phyloP scores from a whole-genome alignment of 2,888 invertebrate genomes.

The Hartigia nigra region DNA sequence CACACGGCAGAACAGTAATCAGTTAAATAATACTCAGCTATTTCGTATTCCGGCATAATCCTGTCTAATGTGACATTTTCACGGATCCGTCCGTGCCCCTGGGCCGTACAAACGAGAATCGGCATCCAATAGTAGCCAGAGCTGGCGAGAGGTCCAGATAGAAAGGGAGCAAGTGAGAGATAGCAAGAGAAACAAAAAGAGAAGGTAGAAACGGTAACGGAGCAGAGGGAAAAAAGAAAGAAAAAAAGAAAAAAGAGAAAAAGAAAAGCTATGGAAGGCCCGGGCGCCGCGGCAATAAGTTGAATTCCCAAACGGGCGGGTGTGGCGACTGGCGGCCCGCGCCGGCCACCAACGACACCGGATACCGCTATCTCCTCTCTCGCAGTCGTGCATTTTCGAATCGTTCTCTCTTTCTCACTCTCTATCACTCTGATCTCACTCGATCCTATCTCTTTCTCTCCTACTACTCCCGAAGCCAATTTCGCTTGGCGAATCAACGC shows the following conservation, averaged over 20 bases:
- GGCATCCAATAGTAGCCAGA: background rate
- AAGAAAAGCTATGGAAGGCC: slow-evolving; percentile 39
- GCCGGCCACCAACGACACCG: slow-evolving; percentile 56
- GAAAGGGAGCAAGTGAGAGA: background rate
- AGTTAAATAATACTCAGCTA: background rate
- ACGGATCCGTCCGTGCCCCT: background rate
- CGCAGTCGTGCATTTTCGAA: background rate
- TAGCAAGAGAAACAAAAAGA: background rate
- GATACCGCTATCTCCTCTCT: slow-evolving; percentile 43
- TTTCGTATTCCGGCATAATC: background rate
- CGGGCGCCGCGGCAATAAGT: slow-evolving; percentile 51
- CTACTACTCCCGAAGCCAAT: slow-evolving; percentile 19
- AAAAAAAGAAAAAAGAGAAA: background rate
- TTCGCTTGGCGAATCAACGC: slow-evolving; percentile 2
- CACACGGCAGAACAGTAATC: background rate
- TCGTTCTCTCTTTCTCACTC: slow-evolving; percentile 20
- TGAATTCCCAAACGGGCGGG: slow-evolving; percentile 67
- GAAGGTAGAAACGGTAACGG: background rate
- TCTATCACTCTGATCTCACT: slow-evolving; percentile 11
- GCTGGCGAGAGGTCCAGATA: background rate
- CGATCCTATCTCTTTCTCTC: slow-evolving; percentile 13
- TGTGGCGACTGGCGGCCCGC: slow-evolving; percentile 63
- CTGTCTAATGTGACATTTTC: background rate
- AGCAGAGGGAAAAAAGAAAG: background rate
- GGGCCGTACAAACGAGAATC: background rate